Evolutionary conservation across 2,888 invertebrate genomes (phyloP).

Genomic region (Boloria selene): DNA sequence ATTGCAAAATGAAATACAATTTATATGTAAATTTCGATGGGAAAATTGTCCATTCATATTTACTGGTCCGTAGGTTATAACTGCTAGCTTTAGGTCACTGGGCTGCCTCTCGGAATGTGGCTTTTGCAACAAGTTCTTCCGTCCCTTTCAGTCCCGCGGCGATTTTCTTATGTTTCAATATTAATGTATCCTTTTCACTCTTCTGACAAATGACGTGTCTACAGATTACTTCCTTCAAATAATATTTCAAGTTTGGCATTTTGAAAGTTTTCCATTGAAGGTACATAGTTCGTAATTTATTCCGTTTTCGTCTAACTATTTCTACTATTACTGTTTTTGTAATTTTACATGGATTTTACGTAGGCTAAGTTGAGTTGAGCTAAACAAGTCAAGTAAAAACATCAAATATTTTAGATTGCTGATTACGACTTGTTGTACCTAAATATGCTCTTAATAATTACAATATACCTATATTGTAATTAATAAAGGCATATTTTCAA

Average conservation of each 20-base stretch:
- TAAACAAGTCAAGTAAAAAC: no score
- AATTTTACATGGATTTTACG: no score
- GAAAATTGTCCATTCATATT: slow-evolving; percentile 29
- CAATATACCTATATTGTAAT: no score
- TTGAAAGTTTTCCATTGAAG: slow-evolving; percentile 60
- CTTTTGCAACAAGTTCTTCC: slow-evolving; percentile 76
- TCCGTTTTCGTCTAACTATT: no score
- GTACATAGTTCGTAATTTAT: no score
- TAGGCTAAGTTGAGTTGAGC: no score
- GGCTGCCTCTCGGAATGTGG: slow-evolving; percentile 74
- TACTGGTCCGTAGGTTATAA: slow-evolving; percentile 36
- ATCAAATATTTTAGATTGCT: no score
- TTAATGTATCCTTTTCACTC: slow-evolving; percentile 23
- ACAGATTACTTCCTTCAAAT: slow-evolving; percentile 10
- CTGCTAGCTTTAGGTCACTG: slow-evolving; percentile 73
- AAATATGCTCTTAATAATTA: no score
- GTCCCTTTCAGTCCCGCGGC: slow-evolving; percentile 53
- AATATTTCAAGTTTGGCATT: slow-evolving; percentile 26
- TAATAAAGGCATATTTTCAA: no score
- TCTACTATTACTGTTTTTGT: no score
- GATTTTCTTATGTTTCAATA: slow-evolving; percentile 40
- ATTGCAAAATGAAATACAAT: neutral
- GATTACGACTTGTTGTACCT: no score
- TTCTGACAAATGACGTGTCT: slow-evolving; percentile 31
- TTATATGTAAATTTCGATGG: slow-evolving; percentile 14